Base-by-base conservation (phyloP, 1,140 invertebrate genomes). In the Tetragnatha versicolor region DNA sequence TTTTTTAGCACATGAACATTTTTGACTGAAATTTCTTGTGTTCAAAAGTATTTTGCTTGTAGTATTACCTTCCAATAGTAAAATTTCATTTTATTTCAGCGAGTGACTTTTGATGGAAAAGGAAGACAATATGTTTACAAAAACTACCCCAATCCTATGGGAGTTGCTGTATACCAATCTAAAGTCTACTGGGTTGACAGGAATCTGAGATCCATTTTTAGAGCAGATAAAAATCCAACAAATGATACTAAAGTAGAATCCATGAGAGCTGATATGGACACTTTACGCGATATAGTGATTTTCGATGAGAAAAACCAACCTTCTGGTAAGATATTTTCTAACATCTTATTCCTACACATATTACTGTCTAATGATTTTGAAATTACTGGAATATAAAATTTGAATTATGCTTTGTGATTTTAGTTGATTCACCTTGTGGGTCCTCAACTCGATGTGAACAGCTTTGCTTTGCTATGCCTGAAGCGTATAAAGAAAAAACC, bases 131-230 rank as follows among this genome's bases (percentile, higher is more conserved):
- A 96, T 0, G 93, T 99, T 25, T 89, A 95, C 25, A 88, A 92
- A 0, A 95, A 97, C 84, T 87, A 98, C 17, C 97, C 97, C 0
- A 97, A 96, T 84, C 96, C 97, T 0, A 95, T 97, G 91, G 96
- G 96, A 58, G 91, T 98, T 22, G 93, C 96, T 0, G 89, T 99
- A 3, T 91, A 93, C 81, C 84, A 85, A 14, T 82, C 86, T 33
- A 92, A 93, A 75, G 92, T 99, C 0, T 98, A 94, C 84, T 99
- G 97, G 97, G 95, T 98, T 0, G 98, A 99, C 84, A 89, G 94
- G 58, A 98, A 98, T 85, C 87, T 99, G 0, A 90, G 91, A 79
- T 92, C 93, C 0, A 92, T 98, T 3, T 97, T 93, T 84, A 93
- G 83, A 33, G 84, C 85, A 4, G 65, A 53, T 29, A 85, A 84